These are phyloP conservation scores for Danaus melanippus DNA, from an alignment of 1,140 invertebrate genomes.

Conservation along the genomic window DNA sequence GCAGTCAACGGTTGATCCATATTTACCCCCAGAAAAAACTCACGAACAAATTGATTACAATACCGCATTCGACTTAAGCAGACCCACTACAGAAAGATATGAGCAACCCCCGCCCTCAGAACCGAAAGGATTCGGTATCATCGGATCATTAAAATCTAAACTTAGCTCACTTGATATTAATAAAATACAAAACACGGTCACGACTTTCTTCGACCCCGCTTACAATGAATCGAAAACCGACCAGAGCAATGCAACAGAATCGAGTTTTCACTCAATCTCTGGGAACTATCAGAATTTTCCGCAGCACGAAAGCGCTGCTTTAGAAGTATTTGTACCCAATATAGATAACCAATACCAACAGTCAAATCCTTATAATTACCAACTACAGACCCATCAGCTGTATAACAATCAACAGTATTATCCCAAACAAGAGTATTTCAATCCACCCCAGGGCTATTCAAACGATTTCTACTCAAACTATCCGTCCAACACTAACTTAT, in stretches of 20 bases:
- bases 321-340: conserved; percentile 28
- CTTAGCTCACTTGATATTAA: conserved; percentile 58
- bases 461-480: neutral
- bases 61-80: conserved; percentile 55
- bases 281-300: conserved; percentile 20
- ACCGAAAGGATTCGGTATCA: conserved; percentile 49
- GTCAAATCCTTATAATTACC: conserved; percentile 9
- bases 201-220: conserved; percentile 63
- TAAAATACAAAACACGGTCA: conserved; percentile 65
- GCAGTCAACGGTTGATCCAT: conserved; percentile 28
- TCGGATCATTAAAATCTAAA: conserved; percentile 64
- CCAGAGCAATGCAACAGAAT: conserved; percentile 19
- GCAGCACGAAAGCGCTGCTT: conserved; percentile 14
- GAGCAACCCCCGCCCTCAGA: conserved; percentile 34
- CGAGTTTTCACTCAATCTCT: conserved; percentile 14
- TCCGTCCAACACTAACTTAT: neutral
- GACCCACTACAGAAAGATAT: conserved; percentile 39
- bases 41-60: conserved; percentile 29
- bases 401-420: conserved; percentile 8
- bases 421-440: conserved; percentile 7
- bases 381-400: conserved; percentile 2
- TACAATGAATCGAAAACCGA: conserved; percentile 42
- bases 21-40: conserved; percentile 19
- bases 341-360: conserved; percentile 9
- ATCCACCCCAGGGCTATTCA: conserved; percentile 1